phyloP scores from a whole-genome alignment of 2,113 vertebrate species.

The Fukomys damarensis region DNA sequence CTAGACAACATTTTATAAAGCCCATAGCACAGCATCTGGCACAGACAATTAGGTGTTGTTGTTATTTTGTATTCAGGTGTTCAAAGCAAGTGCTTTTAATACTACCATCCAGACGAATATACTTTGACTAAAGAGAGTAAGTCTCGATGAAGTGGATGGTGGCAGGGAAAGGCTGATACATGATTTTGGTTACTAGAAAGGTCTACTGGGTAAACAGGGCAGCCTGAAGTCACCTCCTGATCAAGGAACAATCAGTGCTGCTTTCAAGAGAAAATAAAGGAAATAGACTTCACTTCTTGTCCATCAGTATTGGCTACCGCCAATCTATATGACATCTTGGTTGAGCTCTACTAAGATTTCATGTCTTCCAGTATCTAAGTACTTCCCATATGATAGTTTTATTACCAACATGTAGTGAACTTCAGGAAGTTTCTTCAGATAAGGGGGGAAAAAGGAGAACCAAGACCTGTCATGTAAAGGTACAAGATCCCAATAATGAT shows the following conservation, averaged over 20 bases:
- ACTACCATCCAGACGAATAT: not conserved
- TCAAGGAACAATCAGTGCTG: not conserved
- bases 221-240: not conserved
- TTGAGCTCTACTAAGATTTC: not conserved
- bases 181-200: not conserved
- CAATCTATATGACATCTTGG: not conserved
- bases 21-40: not conserved
- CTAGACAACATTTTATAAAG: not conserved
- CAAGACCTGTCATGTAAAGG: no score
- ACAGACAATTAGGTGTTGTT: not conserved
- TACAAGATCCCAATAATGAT: no score
- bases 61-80: not conserved
- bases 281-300: rapidly evolving
- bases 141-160: not conserved
- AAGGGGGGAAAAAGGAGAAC: no score
- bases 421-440: no score
- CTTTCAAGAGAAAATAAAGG: not conserved
- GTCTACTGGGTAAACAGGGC: not conserved
- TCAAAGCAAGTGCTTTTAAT: not conserved
- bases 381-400: not conserved
- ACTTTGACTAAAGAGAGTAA: not conserved
- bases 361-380: not conserved
- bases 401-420: not conserved
- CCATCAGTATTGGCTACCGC: not conserved
- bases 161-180: not conserved